Percentiles rank a stretch among this genome's conserved stretches.
These are phyloP conservation scores for Ceratina japonica DNA, from an alignment of 1,140 invertebrate species.

Conservation along the genomic window DNA sequence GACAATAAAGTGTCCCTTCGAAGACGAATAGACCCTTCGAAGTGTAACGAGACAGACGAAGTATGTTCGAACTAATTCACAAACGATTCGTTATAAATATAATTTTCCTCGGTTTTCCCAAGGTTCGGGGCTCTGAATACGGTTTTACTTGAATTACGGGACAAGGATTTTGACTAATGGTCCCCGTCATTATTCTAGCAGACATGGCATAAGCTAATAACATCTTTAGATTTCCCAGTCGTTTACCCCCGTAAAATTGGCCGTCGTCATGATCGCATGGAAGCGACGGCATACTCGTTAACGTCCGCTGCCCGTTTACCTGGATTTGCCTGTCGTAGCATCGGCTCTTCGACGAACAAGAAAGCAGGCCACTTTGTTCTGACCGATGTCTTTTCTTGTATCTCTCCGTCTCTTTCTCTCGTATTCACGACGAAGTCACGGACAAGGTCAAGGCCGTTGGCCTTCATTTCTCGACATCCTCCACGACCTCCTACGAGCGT, in stretches of 20 bases:
- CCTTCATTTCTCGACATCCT: slow-evolving; percentile 63
- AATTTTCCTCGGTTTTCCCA: too few relatives aligned
- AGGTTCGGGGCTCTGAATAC: background rate
- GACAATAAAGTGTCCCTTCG: too few relatives aligned
- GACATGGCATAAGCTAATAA: background rate
- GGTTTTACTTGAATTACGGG: background rate
- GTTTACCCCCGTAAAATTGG: background rate
- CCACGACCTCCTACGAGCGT: slow-evolving; percentile 40
- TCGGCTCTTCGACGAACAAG: slow-evolving; percentile 14
- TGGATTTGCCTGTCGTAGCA: slow-evolving; percentile 22
- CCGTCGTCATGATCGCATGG: background rate
- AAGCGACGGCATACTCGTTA: slow-evolving; percentile 26
- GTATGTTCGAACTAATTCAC: too few relatives aligned
- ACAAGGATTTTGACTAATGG: background rate
- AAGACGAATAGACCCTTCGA: too few relatives aligned
- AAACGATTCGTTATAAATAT: too few relatives aligned
- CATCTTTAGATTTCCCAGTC: background rate
- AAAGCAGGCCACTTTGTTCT: slow-evolving; percentile 64
- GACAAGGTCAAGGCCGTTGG: slow-evolving; percentile 75
- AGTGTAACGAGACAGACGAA: too few relatives aligned
- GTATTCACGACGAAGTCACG: slow-evolving; percentile 52
- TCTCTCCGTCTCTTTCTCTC: slow-evolving; percentile 48
- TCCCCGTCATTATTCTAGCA: background rate
- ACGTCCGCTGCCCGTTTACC: slow-evolving; percentile 37
- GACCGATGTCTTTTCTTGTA: slow-evolving; percentile 62